Conservation (phyloP, 2,797 vertebrate species). For the Potorous gilbertii region DNA sequence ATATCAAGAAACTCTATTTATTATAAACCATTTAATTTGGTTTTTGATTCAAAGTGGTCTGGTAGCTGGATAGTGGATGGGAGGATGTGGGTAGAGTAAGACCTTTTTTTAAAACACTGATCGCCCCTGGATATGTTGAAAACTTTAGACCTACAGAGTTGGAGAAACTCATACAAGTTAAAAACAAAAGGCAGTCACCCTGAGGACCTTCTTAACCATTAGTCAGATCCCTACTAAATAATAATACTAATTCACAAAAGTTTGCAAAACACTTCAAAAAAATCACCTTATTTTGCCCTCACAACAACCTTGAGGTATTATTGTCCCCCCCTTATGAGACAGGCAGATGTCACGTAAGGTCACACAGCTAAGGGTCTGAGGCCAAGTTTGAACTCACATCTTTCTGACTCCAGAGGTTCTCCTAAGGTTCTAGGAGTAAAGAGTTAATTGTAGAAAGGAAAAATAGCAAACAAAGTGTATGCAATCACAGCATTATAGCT, state of each 20-base stretch:
- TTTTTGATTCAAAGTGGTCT: not conserved
- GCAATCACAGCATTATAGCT: slow-evolving; percentile 11
- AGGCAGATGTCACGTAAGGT: too few relatives aligned
- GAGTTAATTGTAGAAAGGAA: slow-evolving; percentile 28
- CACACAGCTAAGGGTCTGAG: not conserved
- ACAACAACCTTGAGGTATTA: too few relatives aligned
- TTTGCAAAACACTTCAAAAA: too few relatives aligned
- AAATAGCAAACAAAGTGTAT: not conserved
- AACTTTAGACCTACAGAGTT: too few relatives aligned
- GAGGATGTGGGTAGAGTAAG: not conserved
- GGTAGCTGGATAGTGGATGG: not conserved
- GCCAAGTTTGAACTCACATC: not conserved
- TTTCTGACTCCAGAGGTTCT: not conserved
- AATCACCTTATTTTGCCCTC: too few relatives aligned
- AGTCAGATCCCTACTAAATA: not conserved
- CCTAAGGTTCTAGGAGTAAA: slow-evolving; percentile 11
- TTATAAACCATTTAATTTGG: not conserved
- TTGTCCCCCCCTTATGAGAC: too few relatives aligned
- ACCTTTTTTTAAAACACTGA: not conserved
- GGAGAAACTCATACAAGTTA: not conserved
- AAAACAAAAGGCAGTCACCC: not conserved
- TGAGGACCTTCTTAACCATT: too few relatives aligned
- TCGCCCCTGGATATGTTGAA: too few relatives aligned
- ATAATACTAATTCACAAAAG: not conserved
- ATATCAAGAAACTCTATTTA: not conserved